A percentile compares a stretch with the other conserved stretches of the same genome.
These are phyloP conservation scores for Synergus itoensis DNA, from an alignment of 2,888 invertebrate species.

Conservation along the genomic window DNA sequence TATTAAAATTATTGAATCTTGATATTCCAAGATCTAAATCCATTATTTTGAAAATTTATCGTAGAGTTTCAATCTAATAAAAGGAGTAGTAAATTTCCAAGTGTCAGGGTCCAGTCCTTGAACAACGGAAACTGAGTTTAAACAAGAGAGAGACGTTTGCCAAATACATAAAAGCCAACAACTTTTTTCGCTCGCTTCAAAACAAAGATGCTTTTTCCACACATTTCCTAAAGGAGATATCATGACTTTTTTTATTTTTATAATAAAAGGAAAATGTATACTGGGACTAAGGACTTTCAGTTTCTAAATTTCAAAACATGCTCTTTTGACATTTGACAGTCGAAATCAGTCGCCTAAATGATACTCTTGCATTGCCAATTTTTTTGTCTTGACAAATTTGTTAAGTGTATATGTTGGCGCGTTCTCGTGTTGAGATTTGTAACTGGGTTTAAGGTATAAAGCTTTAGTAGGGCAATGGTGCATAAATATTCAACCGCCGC, in stretches of 20 bases:
- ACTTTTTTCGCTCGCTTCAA: too few relatives aligned
- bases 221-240: neutral
- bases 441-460: neutral
- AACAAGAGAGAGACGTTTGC: constrained; percentile 18
- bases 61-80: neutral
- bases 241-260: neutral
- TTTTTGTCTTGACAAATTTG: neutral
- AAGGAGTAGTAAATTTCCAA: neutral
- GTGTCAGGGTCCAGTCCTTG: neutral
- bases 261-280: too few relatives aligned
- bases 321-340: neutral
- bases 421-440: neutral
- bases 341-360: neutral
- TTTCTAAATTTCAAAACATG: neutral
- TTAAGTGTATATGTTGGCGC: neutral
- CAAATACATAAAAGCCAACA: neutral
- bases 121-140: constrained; percentile 5
- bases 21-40: too few relatives aligned
- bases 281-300: too few relatives aligned
- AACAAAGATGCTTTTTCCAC: neutral
- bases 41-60: too few relatives aligned
- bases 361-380: neutral
- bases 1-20: too few relatives aligned
- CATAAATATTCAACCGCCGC: neutral
- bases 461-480: neutral